These are phyloP conservation scores for Beris morrisii DNA, from an alignment of 2,888 invertebrate genomes.

Conservation along the genomic window DNA sequence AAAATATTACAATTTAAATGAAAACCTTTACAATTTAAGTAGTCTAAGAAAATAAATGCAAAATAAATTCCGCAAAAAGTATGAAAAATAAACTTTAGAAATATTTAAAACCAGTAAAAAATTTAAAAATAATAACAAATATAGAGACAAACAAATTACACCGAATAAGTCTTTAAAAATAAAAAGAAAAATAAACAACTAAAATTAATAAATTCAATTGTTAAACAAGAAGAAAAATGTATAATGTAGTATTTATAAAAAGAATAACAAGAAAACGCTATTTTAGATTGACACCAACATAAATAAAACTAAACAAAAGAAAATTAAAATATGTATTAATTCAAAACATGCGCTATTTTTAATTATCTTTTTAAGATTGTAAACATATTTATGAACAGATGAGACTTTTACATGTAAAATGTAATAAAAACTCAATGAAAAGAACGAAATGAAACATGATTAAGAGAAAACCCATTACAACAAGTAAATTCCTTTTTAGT, in stretches of 20 bases:
- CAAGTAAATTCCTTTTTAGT: conserved; percentile 22
- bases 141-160: conserved; percentile 42
- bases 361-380: conserved; percentile 24
- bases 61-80: conserved; percentile 36
- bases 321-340: conserved; percentile 23
- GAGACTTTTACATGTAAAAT: background rate
- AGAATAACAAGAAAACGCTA: conserved; percentile 33
- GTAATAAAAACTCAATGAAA: background rate
- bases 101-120: conserved; percentile 39
- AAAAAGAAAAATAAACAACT: conserved; percentile 22
- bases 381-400: conserved; percentile 5
- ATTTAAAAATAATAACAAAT: conserved; percentile 38
- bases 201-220: conserved; percentile 33
- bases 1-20: background rate
- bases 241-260: conserved; percentile 35
- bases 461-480: conserved; percentile 7
- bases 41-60: conserved; percentile 33
- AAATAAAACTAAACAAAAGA: conserved; percentile 20
- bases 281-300: conserved; percentile 40
- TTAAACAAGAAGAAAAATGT: conserved; percentile 32
- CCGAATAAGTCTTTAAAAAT: conserved; percentile 41
- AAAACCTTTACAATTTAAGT: conserved; percentile 29
- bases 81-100: conserved; percentile 37
- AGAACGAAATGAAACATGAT: background rate
- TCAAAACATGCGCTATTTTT: conserved; percentile 29